Base-by-base conservation (phyloP, 2,888 invertebrate species). In the Cylloceria caligata region DNA sequence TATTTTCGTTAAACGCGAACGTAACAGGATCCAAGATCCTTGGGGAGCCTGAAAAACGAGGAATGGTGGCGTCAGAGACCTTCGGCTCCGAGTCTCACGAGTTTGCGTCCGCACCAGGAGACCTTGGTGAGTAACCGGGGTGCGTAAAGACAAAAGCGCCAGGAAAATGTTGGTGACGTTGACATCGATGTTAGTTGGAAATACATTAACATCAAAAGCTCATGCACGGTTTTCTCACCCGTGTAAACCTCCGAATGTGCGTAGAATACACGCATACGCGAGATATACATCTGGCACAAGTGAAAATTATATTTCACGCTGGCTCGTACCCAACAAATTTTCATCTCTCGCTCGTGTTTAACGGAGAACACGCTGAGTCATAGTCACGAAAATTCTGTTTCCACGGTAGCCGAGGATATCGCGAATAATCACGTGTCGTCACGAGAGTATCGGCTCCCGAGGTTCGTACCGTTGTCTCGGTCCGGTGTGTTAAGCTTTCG, bases 351-450 rank as follows among this genome's bases (percentile, higher is more conserved):
- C 74, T 64, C 52, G 45, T 52, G 49, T 76, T 77, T 69, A 49
- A 85, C 81, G 86, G 86, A 88, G 85, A 89, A 88, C 80, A 86
- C 87, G 88, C 88, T 90, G 90, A 90, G 87, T 90, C 90, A 90
- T 78, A 83, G 79, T 83, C 85, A 86, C 87, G 81, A 87, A 87
- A 84, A 87, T 78, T 76, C 79, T 72, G 39, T 83, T 80, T 84
- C 75, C 82, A 81, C 86, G 83, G 76, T 84, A 85, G 84, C 85
- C 86, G 84, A 75, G 36, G 30, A 16, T 16, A 78, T 84, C 72
- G 57, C 57, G 47, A 60, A 57, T 76, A 75, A 89, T 89, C 89
- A 88, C 89, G 89, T 88, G 84, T 78, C 71, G 60, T 57, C 68
- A 71, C 36, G 27, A 21, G 80, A 42, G 57, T 69, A 65, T 74